These are phyloP conservation scores for Trachymyrmex cornetzi DNA, from an alignment of 1,140 invertebrate genomes.

Conservation along the genomic window DNA sequence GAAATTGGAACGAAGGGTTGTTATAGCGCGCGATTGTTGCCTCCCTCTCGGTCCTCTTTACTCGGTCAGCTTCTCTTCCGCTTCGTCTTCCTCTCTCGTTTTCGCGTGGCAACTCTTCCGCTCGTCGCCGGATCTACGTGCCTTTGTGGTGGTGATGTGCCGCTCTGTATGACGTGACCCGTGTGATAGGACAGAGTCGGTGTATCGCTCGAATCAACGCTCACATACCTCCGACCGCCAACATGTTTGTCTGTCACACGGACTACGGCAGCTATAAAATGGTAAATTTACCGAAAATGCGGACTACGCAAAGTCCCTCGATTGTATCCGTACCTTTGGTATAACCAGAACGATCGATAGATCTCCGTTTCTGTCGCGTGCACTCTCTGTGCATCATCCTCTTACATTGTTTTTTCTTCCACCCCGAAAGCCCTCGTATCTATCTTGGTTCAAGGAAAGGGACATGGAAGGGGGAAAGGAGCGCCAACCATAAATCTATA, in stretches of 20 bases:
- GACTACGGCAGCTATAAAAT: slow-evolving; percentile 81
- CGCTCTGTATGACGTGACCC: neutral
- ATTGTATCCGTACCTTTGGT: neutral
- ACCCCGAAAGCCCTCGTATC: neutral
- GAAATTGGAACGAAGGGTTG: slow-evolving; percentile 75
- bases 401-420: neutral
- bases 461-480: neutral
- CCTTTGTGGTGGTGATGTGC: neutral
- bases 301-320: neutral
- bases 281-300: slow-evolving; percentile 73
- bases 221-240: slow-evolving; percentile 26
- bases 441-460: neutral
- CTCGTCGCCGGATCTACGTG: slow-evolving; percentile 7
- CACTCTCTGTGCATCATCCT: neutral
- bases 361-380: slow-evolving; percentile 18
- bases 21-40: slow-evolving; percentile 56
- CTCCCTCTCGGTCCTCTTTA: slow-evolving; percentile 24
- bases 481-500: slow-evolving; percentile 15
- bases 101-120: slow-evolving; percentile 19
- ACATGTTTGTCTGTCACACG: slow-evolving; percentile 79
- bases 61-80: slow-evolving; percentile 47
- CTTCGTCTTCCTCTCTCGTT: slow-evolving; percentile 39
- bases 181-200: neutral
- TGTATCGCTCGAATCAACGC: slow-evolving; percentile 49
- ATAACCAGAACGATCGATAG: slow-evolving; percentile 34